Evolutionary conservation across 2,888 invertebrate genomes (phyloP).

Genomic region (Tortrix viridana): DNA sequence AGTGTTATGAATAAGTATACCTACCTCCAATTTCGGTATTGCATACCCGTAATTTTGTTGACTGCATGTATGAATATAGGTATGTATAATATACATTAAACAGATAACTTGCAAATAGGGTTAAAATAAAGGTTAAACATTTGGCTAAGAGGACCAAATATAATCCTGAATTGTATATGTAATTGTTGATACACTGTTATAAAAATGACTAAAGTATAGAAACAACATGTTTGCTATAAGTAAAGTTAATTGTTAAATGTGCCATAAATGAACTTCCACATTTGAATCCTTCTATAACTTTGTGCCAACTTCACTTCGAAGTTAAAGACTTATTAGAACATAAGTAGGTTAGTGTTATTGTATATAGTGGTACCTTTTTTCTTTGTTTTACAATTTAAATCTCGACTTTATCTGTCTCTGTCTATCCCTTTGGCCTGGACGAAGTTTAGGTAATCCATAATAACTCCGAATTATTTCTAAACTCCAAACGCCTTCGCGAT

Average conservation of each 20-base stretch:
- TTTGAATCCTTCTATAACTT: constrained; percentile 11
- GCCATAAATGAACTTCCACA: constrained; percentile 27
- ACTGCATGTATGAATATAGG: constrained; percentile 14
- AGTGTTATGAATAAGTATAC: too few relatives aligned
- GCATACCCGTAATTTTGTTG: neutral
- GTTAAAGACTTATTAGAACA: constrained; percentile 33
- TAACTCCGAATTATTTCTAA: neutral
- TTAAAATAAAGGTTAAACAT: constrained; percentile 13
- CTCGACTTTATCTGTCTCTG: neutral
- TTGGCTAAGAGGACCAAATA: constrained; percentile 43
- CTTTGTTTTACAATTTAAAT: neutral
- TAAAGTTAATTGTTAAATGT: constrained; percentile 20
- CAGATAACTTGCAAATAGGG: constrained; percentile 9
- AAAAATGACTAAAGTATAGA: constrained; percentile 17
- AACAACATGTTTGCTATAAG: constrained; percentile 11
- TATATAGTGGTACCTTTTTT: constrained; percentile 11
- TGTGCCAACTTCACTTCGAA: constrained; percentile 28
- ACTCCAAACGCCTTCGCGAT: neutral
- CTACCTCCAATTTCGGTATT: too few relatives aligned
- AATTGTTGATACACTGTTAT: constrained; percentile 32
- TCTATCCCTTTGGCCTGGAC: too few relatives aligned
- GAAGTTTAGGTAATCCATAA: too few relatives aligned
- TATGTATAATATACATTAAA: neutral
- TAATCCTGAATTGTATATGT: constrained; percentile 38
- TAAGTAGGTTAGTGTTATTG: constrained; percentile 22